These are phyloP conservation scores for Vanessa atalanta DNA, from an alignment of 1,140 invertebrate species.

Conservation along the genomic window DNA sequence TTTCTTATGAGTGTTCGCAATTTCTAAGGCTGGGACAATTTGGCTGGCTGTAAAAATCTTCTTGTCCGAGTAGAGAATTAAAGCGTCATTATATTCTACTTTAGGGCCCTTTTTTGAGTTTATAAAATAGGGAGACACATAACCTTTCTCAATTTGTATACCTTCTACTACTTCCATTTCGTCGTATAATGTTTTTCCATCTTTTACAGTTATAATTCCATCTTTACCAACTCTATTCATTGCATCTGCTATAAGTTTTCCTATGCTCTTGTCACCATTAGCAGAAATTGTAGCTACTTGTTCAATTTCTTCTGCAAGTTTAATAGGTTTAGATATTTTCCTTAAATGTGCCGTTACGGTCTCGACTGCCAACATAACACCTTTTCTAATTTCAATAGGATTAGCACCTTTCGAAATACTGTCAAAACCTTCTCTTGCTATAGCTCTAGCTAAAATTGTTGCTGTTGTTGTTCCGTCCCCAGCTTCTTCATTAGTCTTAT, in stretches of 20 bases:
- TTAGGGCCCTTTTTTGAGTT: conserved; percentile 98
- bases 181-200: conserved; percentile 98
- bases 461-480: conserved; percentile 99
- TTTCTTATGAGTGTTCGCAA: conserved; percentile 96
- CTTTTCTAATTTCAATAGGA: conserved; percentile 97
- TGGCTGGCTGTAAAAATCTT: conserved; percentile 98
- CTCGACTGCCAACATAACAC: conserved; percentile 98
- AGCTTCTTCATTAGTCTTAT: conserved; percentile 99
- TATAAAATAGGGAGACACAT: conserved; percentile 99
- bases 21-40: conserved; percentile 94
- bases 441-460: conserved; percentile 97
- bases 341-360: conserved; percentile 94
- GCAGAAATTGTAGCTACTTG: conserved; percentile 99
- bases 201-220: conserved; percentile 99
- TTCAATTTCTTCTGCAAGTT: conserved; percentile 99
- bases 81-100: conserved; percentile 98
- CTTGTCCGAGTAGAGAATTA: conserved; percentile 97
- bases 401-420: conserved; percentile 99
- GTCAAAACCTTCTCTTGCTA: conserved; percentile 99
- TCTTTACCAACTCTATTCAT: conserved; percentile 99
- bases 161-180: conserved; percentile 99
- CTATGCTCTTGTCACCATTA: conserved; percentile 97
- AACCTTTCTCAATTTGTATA: conserved; percentile 99
- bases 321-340: conserved; percentile 95
- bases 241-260: conserved; percentile 97